Base-by-base conservation (phyloP, 2,113 vertebrate genomes). In the Malurus alboscapulatus region DNA sequence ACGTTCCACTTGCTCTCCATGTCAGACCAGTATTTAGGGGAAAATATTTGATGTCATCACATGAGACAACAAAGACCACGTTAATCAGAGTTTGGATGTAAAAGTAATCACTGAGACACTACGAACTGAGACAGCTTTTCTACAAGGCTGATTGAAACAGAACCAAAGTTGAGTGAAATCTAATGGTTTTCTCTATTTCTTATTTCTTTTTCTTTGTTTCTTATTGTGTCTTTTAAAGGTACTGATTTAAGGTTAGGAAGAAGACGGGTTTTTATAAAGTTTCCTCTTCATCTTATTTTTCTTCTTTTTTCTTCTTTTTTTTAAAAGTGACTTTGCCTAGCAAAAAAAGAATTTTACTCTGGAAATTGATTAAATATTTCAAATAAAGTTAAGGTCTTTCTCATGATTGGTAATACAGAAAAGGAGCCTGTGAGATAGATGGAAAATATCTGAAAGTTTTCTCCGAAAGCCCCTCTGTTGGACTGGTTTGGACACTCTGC, bases 181-280 rank as follows among this genome's bases (percentile, higher is more conserved):
- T 5, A 27, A 21, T 21, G 3, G 4, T 19, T 44, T 58, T 8
- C 8, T 42, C 26, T 12, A 7, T 8, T 58, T 19, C 3, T 57
- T 20, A 1, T 2, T 48, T 19, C 2, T 57, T 59, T 61, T n/a
- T 9, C 9, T 45, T 24, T 66, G 10, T 40, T 30, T 10, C 3
- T n/a, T 21, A 12, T 13, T 25, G 8, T 26, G 1, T 14, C 5
- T 29, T 45, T 48, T 34, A 61, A 38, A 68, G 26, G n/a, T 92
- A 45, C 2, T 0, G 29, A 4, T 6, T 5, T 4, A 8, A 53
- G 2, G 2, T 1, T 61, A 71, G 32, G 16, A 32, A 82, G 1
- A 84, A 22, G 5, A 30, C 2, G 8, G 0, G 0, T 78, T 68
- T 62, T 27, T 0, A 1, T 6, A 51, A 6, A 3, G 3, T 5